Evolutionary conservation across 2,113 vertebrate species (phyloP).

Genomic region (Centropus bengalensis): DNA sequence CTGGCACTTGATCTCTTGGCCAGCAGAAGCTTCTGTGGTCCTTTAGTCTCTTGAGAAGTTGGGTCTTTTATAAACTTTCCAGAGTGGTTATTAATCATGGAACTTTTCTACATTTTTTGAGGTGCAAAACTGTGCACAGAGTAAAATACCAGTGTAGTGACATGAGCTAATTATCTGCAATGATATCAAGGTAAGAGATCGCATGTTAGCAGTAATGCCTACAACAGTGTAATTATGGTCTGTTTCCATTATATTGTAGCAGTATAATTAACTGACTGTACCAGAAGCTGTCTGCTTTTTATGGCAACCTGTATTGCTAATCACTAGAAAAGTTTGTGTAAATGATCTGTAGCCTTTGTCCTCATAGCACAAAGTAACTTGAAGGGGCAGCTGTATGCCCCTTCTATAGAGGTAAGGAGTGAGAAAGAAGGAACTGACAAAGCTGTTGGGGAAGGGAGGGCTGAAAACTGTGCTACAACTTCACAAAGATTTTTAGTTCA

Average conservation of each 20-base stretch:
- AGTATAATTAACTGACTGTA: slow-evolving; percentile 47
- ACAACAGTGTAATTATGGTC: slow-evolving; percentile 33
- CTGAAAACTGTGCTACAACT: neutral
- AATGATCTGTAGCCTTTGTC: neutral
- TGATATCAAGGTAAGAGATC: slow-evolving; percentile 36
- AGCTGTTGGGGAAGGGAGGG: neutral
- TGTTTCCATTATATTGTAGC: slow-evolving; percentile 34
- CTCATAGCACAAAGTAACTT: neutral
- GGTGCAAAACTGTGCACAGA: neutral
- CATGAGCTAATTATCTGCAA: slow-evolving; percentile 33
- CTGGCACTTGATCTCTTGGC: slow-evolving; percentile 60
- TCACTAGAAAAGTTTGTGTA: slow-evolving; percentile 32
- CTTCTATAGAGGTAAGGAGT: neutral
- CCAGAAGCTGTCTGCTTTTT: slow-evolving; percentile 39
- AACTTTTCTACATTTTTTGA: slow-evolving; percentile 46
- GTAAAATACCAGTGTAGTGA: neutral
- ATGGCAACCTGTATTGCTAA: slow-evolving; percentile 40
- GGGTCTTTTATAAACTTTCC: slow-evolving; percentile 48
- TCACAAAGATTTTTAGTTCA: neutral
- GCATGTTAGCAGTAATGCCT: slow-evolving; percentile 49
- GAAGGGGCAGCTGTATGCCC: neutral
- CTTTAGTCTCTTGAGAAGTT: slow-evolving; percentile 45
- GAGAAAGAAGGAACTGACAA: neutral
- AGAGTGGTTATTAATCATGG: slow-evolving; percentile 24
- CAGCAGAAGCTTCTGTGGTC: slow-evolving; percentile 36